Base-by-base conservation (phyloP, 2,113 vertebrate genomes). In the Calcarius ornatus region DNA sequence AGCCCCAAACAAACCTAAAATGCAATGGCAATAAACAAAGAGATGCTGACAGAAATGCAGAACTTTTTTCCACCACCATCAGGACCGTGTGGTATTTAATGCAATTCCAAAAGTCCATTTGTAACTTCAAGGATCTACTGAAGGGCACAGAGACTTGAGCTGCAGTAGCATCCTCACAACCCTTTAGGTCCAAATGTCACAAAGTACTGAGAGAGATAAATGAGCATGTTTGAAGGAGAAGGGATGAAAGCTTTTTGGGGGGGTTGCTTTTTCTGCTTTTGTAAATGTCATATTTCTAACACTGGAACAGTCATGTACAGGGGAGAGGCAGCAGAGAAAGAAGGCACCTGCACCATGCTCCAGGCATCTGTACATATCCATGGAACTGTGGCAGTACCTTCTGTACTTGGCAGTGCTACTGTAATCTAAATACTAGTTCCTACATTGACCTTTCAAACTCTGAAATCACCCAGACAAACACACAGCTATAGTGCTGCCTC, bases 181-280 rank as follows among this genome's bases (percentile, higher is more conserved):
- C 35, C 56, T 72, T 76, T 40, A 85, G n/a, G 48, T 48, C 20
- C 18, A 73, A 53, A 17, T 10, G 19, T 22, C 56, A 15, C n/a
- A 60, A 86, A 30, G 28, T 47, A 50, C 38, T 12, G 7, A 70
- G 33, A 18, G 59, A 71, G 1, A 76, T 20, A 64, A 63, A 53
- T 9, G 2, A 66, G 19, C 15, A 51, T 3, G 11, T 38, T 86
- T 0, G 0, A 57, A 92, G 20, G 12, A 86, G 21, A 35, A 56
- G 2, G 1, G 12, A 61, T 53, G 4, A 85, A 56, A 75, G 51
- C 2, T 73, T 64, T 80, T 20, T 7, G 3, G 6, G 8, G 9
- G 4, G 5, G 20, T 45, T 66, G 42, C 5, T 59, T 73, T 82
- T 65, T 56, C 53, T 76, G 11, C 18, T 87, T 82, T 66, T 61